A percentile compares a stretch with the other conserved stretches of the same genome.
These are phyloP conservation scores for Pampus argenteus DNA, from an alignment of 2,797 vertebrate genomes.

Conservation along the genomic window DNA sequence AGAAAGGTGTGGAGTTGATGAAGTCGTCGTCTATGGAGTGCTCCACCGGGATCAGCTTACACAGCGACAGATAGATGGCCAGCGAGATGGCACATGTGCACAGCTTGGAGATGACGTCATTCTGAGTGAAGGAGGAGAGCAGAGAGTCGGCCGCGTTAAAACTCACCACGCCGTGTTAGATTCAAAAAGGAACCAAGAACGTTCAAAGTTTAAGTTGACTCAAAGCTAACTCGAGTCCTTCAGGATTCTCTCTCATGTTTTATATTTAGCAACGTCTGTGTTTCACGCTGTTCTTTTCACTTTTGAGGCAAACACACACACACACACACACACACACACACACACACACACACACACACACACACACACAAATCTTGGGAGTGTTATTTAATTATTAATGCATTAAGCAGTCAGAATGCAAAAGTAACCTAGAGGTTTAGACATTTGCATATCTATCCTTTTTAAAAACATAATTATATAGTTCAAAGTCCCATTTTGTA, in stretches of 20 bases:
- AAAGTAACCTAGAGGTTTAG: conserved; percentile 43
- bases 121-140: conserved; percentile 75
- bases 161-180: neutral
- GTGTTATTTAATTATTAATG: conserved; percentile 48
- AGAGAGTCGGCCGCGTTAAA: neutral
- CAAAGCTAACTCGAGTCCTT: conserved; percentile 29
- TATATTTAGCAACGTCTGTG: conserved; percentile 27
- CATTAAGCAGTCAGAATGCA: conserved; percentile 33
- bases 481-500: conserved; percentile 11
- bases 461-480: no score
- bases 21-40: conserved; percentile 89
- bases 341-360: conserved; percentile 7
- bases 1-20: conserved; percentile 88
- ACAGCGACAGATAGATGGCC: conserved; percentile 91
- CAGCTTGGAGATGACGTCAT: conserved; percentile 92
- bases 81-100: conserved; percentile 91
- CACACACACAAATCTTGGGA: conserved; percentile 3
- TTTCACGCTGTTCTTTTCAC: conserved; percentile 20
- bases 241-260: conserved; percentile 25
- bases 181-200: neutral
- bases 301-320: conserved; percentile 23
- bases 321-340: neutral
- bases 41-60: conserved; percentile 90
- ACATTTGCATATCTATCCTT: no score
- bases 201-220: conserved; percentile 2